Conservation (phyloP, 2,888 invertebrate species). For the Phoenoteleia sp. region DNA sequence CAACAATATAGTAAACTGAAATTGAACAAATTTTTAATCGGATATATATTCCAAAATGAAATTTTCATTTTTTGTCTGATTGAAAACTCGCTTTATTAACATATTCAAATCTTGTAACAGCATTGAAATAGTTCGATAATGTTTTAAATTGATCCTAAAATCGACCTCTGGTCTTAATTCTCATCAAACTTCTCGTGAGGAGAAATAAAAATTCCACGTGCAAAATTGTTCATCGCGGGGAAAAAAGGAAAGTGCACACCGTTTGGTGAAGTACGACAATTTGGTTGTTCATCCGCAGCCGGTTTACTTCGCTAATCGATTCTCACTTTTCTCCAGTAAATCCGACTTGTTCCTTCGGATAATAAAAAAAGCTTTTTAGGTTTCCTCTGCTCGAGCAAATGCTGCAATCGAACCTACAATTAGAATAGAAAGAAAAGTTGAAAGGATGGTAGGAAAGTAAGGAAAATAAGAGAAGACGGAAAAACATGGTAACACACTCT, state of each 20-base stretch:
- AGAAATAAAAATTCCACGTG: constrained; percentile 47
- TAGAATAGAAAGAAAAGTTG: constrained; percentile 22
- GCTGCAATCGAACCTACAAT: constrained; percentile 33
- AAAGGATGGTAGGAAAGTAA: not conserved
- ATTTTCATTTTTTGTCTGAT: constrained; percentile 1
- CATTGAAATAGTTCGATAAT: constrained; percentile 36
- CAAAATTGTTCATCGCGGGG: constrained; percentile 19
- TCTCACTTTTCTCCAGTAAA: constrained; percentile 48
- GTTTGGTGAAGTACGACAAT: constrained; percentile 36
- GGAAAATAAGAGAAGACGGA: not conserved
- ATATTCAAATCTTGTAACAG: constrained; percentile 37
- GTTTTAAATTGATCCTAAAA: constrained; percentile 44
- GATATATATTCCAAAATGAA: not conserved
- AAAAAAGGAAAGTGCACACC: constrained; percentile 21
- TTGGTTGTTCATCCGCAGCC: constrained; percentile 49
- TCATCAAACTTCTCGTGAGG: constrained; percentile 38
- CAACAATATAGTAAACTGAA: not conserved
- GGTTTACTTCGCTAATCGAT: constrained; percentile 56
- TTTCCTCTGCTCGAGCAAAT: not conserved
- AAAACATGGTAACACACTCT: constrained; percentile 7
- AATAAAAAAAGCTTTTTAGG: constrained; percentile 40
- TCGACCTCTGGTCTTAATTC: constrained; percentile 45
- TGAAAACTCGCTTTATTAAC: not conserved
- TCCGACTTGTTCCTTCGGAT: constrained; percentile 38
- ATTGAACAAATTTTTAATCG: not conserved